Percentiles rank a stretch among this genome's conserved stretches.
Evolutionary conservation across 2,797 vertebrate genomes (phyloP).

Genomic region (Tachyglossus aculeatus): DNA sequence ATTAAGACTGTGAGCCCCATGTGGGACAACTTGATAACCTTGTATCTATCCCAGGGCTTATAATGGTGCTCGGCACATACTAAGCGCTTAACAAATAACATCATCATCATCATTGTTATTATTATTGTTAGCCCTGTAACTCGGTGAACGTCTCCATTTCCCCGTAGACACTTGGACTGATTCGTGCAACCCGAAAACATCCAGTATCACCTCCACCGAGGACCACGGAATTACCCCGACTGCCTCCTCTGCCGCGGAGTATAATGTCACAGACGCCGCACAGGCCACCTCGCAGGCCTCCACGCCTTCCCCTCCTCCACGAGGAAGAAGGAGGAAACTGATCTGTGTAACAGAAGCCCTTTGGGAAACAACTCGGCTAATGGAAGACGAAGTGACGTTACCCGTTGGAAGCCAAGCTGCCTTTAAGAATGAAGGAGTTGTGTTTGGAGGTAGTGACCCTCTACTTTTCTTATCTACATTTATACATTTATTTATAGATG

Average conservation of each 20-base stretch:
- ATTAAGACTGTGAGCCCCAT: too few species aligned
- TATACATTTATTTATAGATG: too few species aligned
- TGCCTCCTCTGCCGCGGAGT: slow-evolving; percentile 1
- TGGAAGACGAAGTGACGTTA: neutral
- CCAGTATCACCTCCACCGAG: slow-evolving; percentile 13
- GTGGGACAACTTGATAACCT: too few species aligned
- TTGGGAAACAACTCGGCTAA: slow-evolving; percentile 45
- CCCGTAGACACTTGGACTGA: slow-evolving; percentile 69
- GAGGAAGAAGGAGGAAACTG: slow-evolving; percentile 44
- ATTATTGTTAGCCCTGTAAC: too few species aligned
- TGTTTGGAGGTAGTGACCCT: slow-evolving; percentile 77
- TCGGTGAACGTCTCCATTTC: slow-evolving; percentile 17
- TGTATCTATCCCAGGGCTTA: too few species aligned
- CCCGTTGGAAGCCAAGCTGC: neutral
- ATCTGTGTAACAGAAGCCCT: slow-evolving; percentile 67
- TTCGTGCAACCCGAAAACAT: slow-evolving; percentile 71
- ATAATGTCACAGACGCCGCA: neutral
- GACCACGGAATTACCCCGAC: neutral
- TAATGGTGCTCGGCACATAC: too few species aligned
- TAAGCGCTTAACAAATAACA: too few species aligned
- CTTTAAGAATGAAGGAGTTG: slow-evolving; percentile 60
- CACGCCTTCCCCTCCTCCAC: slow-evolving; percentile 7
- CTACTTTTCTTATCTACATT: neutral
- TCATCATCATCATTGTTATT: too few species aligned
- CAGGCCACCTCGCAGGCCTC: slow-evolving; percentile 2